A percentile compares a stretch with the other conserved stretches of the same genome.
phyloP scores from a whole-genome alignment of 2,888 invertebrate species.

The Heteropelma amictum region DNA sequence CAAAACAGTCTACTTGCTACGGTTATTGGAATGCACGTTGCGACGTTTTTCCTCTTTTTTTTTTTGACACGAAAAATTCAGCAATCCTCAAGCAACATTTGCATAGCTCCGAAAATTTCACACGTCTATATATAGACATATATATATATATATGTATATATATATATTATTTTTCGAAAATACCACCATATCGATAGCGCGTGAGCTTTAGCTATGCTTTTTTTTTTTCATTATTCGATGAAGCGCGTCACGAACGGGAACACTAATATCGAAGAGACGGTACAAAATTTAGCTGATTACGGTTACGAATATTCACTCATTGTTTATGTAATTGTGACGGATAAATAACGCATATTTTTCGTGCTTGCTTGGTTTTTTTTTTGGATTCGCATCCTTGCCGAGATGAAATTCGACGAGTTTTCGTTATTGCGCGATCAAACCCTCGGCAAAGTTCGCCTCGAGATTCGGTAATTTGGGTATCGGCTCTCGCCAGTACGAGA shows the following conservation, averaged over 20 bases:
- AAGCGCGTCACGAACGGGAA: conserved; percentile 58
- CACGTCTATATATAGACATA: background rate
- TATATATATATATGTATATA: background rate
- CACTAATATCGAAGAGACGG: conserved; percentile 51
- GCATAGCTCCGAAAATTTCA: conserved; percentile 18
- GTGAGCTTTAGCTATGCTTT: conserved; percentile 6
- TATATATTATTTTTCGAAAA: conserved; percentile 3
- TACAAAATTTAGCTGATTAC: conserved; percentile 67
- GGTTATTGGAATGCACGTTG: conserved; percentile 49
- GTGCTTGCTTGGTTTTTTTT: background rate
- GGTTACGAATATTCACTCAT: conserved; percentile 53
- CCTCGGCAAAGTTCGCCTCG: conserved; percentile 62
- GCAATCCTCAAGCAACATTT: conserved; percentile 24
- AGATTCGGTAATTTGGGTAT: conserved; percentile 80
- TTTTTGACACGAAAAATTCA: background rate
- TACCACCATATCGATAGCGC: conserved; percentile 26
- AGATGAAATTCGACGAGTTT: conserved; percentile 18
- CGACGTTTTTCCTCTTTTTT: conserved; percentile 9
- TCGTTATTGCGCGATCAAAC: conserved; percentile 61
- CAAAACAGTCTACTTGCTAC: no score
- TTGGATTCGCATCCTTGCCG: background rate
- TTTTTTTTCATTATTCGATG: conserved; percentile 12
- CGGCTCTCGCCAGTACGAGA: conserved; percentile 96
- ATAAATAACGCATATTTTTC: conserved; percentile 36
- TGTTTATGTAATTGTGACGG: conserved; percentile 35